Evolutionary conservation across 2,888 invertebrate species (phyloP), one percentile per base, ranked within the genome.

Genomic region (Clitarchus hookeri): DNA sequence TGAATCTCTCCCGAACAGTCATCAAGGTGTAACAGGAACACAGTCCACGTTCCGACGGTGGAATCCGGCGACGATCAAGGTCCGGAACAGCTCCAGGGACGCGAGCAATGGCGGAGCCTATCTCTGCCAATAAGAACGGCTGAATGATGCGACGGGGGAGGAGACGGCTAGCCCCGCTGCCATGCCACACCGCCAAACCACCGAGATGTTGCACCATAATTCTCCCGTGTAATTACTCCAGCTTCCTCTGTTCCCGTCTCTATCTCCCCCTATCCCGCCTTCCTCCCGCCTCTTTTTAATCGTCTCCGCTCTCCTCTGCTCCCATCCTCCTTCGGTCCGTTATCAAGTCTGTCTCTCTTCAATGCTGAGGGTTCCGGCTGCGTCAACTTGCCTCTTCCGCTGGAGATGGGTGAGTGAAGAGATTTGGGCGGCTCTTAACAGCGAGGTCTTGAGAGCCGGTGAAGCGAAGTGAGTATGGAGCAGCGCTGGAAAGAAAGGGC

Each of bases 221-320:
- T 87, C 86, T 87, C 87, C 48, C 77, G 86, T 86, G 85, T 87
- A 87, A 87, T 87, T 87, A 87, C 86, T 87, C 85, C 83, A 83
- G 77, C 54, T 36, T 78, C 44, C 86, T 84, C 82, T 65, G 16
- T 65, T 65, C n/a, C 82, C 23, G 27, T 26, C 79, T 79, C 26
- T 79, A 79, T 79, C 25, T 27, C 82, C 44, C 44, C 82, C 13
- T n/a, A 4, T 26, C 36, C 36, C 27, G 16, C 27, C 82, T 44
- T 82, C 3, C 11, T 36, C 27, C 23, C 44, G 82, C 44, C 44
- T 82, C 44, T 82, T 82, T 82, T 82, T 82, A 82, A 82, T 82
- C 82, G 27, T 82, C 36, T 82, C 27, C 25, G 8, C 44, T 82
- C 27, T 36, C 23, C 44, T 16, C 27, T 36, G 36, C 82, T 82